A percentile compares a stretch with the other conserved stretches of the same genome.
These are phyloP conservation scores for Peromyscus attwateri DNA, from an alignment of 2,797 vertebrate species.

Conservation along the genomic window DNA sequence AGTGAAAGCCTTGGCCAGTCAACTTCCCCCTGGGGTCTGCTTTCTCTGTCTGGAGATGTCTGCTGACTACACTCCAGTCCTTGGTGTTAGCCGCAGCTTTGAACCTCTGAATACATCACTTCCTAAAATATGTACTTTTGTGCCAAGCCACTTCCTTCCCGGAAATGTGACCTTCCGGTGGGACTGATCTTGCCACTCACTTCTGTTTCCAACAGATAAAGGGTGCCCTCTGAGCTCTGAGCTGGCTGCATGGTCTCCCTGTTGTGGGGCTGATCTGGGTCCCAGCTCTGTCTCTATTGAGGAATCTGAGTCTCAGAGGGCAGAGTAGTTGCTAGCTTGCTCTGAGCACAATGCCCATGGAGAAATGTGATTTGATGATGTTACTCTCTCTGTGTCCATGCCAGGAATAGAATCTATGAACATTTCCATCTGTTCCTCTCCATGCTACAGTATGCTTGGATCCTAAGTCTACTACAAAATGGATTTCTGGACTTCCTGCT, in stretches of 20 bases:
- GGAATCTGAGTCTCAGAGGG: conserved; percentile 5
- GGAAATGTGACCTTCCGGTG: conserved; percentile 58
- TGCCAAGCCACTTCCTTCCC: conserved; percentile 49
- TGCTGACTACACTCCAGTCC: not conserved
- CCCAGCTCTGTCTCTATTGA: conserved; percentile 14
- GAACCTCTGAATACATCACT: conserved; percentile 38
- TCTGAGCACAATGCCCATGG: conserved; percentile 46
- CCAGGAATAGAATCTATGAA: conserved; percentile 69
- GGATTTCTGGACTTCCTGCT: conserved; percentile 54
- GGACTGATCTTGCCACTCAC: conserved; percentile 55
- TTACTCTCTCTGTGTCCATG: conserved; percentile 63
- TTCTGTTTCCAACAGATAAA: conserved; percentile 67
- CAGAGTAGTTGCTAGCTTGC: conserved; percentile 21
- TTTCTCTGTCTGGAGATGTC: not conserved
- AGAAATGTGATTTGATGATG: conserved; percentile 57
- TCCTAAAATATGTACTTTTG: conserved; percentile 40
- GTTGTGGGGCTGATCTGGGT: not conserved
- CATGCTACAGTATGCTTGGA: conserved; percentile 5
- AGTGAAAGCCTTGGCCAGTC: not conserved
- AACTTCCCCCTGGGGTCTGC: not conserved
- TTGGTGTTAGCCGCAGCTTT: not conserved
- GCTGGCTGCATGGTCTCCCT: not conserved
- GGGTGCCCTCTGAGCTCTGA: not conserved
- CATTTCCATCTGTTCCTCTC: conserved; percentile 60
- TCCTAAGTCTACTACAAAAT: conserved; percentile 16